Base-by-base conservation (phyloP, 2,888 invertebrate species). In the Platerodrilus igneus region DNA sequence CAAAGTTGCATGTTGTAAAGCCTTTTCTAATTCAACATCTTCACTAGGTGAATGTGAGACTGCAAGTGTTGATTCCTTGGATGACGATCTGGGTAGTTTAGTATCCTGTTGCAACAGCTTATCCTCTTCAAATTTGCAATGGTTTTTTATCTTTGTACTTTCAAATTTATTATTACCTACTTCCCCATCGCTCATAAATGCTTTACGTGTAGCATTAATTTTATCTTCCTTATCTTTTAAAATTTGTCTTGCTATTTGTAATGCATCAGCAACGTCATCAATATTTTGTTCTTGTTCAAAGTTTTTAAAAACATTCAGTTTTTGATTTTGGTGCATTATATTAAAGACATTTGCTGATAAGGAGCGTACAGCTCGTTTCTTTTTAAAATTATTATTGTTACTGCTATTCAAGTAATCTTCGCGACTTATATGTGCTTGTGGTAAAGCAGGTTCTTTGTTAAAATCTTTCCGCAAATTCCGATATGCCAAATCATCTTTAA, bases 401-500 rank as follows among this genome's bases (percentile, higher is more conserved):
- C 74, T 73, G 23, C 71, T 64, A 48, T 72, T 66, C 26, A 67
- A 69, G 50, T 63, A 69, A 51, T 72, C 72, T 14, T 75, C 76
- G 25, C 71, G 70, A 4, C 53, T 40, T 8, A 41, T 26, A 22
- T 27, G 23, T 65, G 68, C 68, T 27, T 71, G 71, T 9, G 66
- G 63, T 18, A 67, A 41, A 13, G 74, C 63, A 4, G 74, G 68
- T 34, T 74, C 74, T 64, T 77, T 75, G 52, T 74, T 73, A 37
- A 76, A 72, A 68, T 92, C 92, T 67, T 91, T 92, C 10, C 93
- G 76, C 34, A 93, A 70, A 55, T 81, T 84, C 54, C 93, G 74
- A 58, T 83, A 91, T 0, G 92, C 92, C 59, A 92, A 70, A 69
- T 93, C 92, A 63, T 93, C 92, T 50, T 84, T 81, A 1, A 91